Evolutionary conservation across 2,797 vertebrate genomes (phyloP), one percentile per base, ranked within the genome.

Genomic region (Remorina albescens): DNA sequence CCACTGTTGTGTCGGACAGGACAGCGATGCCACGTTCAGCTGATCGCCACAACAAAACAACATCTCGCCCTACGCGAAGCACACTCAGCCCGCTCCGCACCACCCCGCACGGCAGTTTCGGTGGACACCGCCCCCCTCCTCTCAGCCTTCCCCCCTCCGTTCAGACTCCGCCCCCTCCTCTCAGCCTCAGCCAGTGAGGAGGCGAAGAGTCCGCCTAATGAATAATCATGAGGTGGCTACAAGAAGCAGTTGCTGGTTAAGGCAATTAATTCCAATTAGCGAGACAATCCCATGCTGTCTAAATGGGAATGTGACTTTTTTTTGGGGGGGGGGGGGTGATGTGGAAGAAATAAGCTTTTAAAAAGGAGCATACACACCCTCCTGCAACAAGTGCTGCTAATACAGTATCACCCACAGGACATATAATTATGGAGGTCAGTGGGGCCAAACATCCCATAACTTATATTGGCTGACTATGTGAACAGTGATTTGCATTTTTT

Each of bases 31-130:
- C 90, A 92, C 90, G 76, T 94, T 90, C 93, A 94, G 93, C 92
- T 91, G 92, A 91, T 86, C 87, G 83, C 81, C 90, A 90, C 92
- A 91, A 93, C 93, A 92, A 91, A 89, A 95, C 94, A 93, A 92
- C 92, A 93, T 93, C 93, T 92, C 91, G 91, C 91, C 88, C 92
- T 81, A 81, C 86, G 86, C 86, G 66, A 75, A 47, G 80, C 86
- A 76, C 88, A 80, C 89, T 88, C 87, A 51, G 87, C 79, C n/a
- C 57, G 81, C 86, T 70, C 80, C 89, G 86, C 92, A 91, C 92
- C 91, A 83, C 90, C 89, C 91, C 82, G 86, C 91, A 76, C 90
- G 67, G 84, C 85, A 82, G 89, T 85, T 13, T 25, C 82, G 53
- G 46, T 25, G 80, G 63, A 87, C 83, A 23, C 89, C 93, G 90